phyloP scores from a whole-genome alignment of 2,113 vertebrate genomes.

The Trichechus manatus region DNA sequence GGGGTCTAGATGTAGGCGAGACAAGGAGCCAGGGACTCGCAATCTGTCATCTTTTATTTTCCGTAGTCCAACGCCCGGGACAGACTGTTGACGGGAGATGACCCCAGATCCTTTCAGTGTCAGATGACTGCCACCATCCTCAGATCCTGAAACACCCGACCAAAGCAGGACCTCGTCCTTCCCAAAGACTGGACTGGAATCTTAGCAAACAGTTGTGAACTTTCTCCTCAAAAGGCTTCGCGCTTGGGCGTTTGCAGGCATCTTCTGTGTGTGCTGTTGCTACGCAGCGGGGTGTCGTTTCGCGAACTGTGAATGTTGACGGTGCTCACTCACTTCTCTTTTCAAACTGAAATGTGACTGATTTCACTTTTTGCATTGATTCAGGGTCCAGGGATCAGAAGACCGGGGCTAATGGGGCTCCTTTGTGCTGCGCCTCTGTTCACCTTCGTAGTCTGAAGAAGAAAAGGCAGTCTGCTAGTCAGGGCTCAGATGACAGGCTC shows the following conservation, averaged over 20 bases:
- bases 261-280: not conserved
- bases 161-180: not conserved
- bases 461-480: not conserved
- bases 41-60: conserved; percentile 59
- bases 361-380: not conserved
- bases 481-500: not conserved
- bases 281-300: no score
- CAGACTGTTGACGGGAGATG: conserved; percentile 72
- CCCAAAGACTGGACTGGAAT: conserved; percentile 41
- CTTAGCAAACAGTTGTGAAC: not conserved
- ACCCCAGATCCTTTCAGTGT: not conserved
- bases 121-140: not conserved
- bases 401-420: not conserved
- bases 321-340: not conserved
- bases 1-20: fast-evolving
- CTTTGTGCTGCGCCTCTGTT: not conserved
- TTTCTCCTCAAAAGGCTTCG: conserved; percentile 20
- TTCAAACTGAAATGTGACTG: conserved; percentile 30
- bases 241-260: not conserved
- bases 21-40: not conserved
- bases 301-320: not conserved
- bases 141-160: not conserved
- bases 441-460: not conserved
- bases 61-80: conserved; percentile 67
- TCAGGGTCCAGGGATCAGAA: not conserved